These are phyloP conservation scores for Larimichthys crocea DNA, from an alignment of 2,113 vertebrate species.

Conservation along the genomic window DNA sequence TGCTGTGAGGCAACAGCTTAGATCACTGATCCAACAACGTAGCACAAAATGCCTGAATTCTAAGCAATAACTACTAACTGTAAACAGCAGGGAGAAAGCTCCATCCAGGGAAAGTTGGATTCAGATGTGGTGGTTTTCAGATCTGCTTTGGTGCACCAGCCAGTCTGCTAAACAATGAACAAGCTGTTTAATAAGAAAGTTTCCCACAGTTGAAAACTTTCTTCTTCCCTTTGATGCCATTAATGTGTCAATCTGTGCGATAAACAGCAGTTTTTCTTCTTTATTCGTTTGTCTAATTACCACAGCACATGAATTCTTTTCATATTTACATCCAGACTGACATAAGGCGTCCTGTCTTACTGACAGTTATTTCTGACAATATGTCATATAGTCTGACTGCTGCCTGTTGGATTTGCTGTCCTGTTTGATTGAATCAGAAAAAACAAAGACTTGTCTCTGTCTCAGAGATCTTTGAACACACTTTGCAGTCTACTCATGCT, in stretches of 20 bases:
- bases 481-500: neutral
- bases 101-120: neutral
- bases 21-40: conserved; percentile 1
- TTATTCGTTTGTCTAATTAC: conserved; percentile 21
- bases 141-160: conserved; percentile 7
- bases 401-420: neutral
- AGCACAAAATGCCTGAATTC: neutral
- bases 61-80: conserved; percentile 1
- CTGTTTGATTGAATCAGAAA: neutral
- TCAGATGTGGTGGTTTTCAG: neutral
- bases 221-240: neutral
- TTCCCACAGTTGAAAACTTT: conserved; percentile 3
- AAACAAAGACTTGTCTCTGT: neutral
- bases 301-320: neutral
- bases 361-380: conserved; percentile 36
- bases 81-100: neutral
- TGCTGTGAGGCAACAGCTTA: neutral
- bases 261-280: neutral
- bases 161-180: conserved; percentile 14
- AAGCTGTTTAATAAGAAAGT: conserved; percentile 18
- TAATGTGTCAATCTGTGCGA: neutral
- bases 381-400: neutral
- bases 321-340: neutral
- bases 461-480: neutral
- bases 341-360: neutral